Percentiles rank a stretch among this genome's conserved stretches.
Conservation (phyloP, 2,888 invertebrate genomes). For the Rhopalosiphum nymphaeae region DNA sequence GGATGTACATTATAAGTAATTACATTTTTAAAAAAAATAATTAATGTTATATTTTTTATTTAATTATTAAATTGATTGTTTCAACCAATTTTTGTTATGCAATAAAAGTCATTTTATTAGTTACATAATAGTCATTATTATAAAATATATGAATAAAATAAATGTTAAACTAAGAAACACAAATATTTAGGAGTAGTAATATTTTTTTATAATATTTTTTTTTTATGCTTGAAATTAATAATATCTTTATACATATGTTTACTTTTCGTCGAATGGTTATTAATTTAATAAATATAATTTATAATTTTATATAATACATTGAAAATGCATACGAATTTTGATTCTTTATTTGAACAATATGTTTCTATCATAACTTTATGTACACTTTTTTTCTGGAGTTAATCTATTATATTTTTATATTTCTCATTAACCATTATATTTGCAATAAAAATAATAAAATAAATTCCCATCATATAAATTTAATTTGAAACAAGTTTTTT, state of each 20-base stretch:
- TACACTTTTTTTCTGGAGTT: not conserved
- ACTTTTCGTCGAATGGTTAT: not conserved
- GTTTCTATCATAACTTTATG: not conserved
- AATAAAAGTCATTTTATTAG: too few relatives aligned
- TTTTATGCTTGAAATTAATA: too few relatives aligned
- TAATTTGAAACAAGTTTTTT: not conserved
- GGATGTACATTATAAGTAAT: not conserved
- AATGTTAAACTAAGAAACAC: not conserved
- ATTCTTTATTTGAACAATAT: not conserved
- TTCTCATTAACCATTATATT: not conserved
- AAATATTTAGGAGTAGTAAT: not conserved
- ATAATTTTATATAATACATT: not conserved
- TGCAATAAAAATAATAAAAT: not conserved
- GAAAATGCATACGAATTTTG: not conserved
- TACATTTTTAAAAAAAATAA: not conserved
- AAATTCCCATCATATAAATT: not conserved
- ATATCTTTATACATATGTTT: too few relatives aligned
- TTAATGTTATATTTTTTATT: not conserved
- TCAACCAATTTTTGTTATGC: too few relatives aligned
- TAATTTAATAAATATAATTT: not conserved
- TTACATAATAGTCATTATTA: not conserved
- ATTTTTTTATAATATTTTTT: too few relatives aligned
- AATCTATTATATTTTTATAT: not conserved
- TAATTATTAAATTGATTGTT: too few relatives aligned
- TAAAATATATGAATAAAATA: too few relatives aligned